Conservation (phyloP, 2,888 invertebrate species). For the Oscheius sp. region DNA sequence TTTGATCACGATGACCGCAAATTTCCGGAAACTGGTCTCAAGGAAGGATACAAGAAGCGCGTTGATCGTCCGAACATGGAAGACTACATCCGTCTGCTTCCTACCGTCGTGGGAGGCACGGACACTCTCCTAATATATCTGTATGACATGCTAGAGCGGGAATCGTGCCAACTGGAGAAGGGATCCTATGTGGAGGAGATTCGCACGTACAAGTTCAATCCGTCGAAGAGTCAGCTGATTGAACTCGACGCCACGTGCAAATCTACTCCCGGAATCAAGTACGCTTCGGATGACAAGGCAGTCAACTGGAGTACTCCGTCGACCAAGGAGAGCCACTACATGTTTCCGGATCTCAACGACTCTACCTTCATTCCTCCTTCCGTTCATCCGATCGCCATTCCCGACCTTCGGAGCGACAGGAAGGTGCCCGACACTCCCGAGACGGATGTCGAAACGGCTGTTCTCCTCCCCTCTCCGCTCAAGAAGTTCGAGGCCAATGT, state of each 20-base stretch:
- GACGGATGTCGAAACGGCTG: background rate
- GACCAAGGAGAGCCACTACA: background rate
- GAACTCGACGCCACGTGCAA: background rate
- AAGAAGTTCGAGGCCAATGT: background rate
- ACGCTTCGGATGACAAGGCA: background rate
- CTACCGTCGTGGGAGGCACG: background rate
- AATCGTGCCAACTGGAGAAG: background rate
- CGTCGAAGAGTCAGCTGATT: background rate
- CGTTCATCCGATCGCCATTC: constrained; percentile 9
- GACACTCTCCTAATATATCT: background rate
- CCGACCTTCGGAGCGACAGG: background rate
- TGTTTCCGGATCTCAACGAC: background rate
- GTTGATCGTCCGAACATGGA: background rate
- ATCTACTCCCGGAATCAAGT: background rate
- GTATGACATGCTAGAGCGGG: background rate
- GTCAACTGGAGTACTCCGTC: background rate
- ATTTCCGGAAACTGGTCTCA: background rate
- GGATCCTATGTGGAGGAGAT: constrained; percentile 17
- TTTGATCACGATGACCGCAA: background rate
- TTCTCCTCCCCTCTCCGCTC: background rate
- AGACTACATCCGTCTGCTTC: background rate
- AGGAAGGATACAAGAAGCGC: background rate
- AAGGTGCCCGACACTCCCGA: background rate
- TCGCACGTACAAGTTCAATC: background rate
- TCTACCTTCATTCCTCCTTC: background rate